Percentiles rank a stretch among this genome's conserved stretches.
These are phyloP conservation scores for Dendrocincla fuliginosa DNA, from an alignment of 2,797 vertebrate genomes.

Conservation along the genomic window DNA sequence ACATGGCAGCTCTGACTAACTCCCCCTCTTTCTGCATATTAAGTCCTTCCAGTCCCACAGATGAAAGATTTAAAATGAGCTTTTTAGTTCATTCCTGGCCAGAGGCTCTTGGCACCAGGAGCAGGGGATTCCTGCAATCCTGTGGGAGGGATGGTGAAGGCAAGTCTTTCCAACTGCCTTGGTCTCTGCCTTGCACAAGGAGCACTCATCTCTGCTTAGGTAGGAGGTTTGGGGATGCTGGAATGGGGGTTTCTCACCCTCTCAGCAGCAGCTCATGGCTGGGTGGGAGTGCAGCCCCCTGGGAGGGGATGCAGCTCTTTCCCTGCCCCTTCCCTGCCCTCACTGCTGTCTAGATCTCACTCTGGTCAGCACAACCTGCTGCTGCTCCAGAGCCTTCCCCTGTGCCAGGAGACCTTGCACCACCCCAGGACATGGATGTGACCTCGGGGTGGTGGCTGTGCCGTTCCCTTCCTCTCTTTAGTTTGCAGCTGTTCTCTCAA, in stretches of 20 bases:
- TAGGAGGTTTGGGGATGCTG: accelerated
- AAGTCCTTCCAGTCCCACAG: not conserved
- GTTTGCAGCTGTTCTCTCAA: not conserved
- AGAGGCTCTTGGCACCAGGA: not conserved
- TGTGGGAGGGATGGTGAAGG: not conserved
- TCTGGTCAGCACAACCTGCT: not conserved
- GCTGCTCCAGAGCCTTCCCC: not conserved
- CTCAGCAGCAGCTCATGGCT: no score
- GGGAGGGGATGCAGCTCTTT: not conserved
- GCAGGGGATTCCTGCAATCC: not conserved
- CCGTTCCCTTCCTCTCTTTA: not conserved
- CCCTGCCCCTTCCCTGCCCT: not conserved
- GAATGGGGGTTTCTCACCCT: not conserved
- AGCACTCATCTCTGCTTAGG: not conserved
- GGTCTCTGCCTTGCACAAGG: not conserved
- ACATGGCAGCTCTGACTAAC: not conserved
- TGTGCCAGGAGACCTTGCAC: not conserved
- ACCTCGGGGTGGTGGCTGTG: not conserved
- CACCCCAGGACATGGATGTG: not conserved
- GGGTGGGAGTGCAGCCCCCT: not conserved
- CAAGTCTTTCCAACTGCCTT: not conserved
- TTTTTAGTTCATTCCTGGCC: not conserved
- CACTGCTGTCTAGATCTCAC: not conserved
- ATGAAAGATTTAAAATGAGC: not conserved
- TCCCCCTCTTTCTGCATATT: not conserved